Evolutionary conservation across 2,888 invertebrate species (phyloP).

Genomic region (Scelioninae gen. 1): DNA sequence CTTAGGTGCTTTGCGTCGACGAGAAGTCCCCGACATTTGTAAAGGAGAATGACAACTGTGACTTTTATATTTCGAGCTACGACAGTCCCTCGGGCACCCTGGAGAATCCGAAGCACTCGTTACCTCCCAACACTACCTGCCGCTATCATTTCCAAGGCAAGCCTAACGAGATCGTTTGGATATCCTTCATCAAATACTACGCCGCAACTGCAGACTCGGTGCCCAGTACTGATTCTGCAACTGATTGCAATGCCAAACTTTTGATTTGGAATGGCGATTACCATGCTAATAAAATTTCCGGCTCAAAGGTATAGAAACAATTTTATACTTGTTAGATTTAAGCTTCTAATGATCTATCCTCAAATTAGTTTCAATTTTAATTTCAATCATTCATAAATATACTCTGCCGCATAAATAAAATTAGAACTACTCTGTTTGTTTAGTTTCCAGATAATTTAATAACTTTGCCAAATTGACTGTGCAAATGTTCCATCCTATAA

Average conservation of each 20-base stretch:
- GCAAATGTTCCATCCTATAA: not conserved
- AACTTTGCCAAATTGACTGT: too few species aligned
- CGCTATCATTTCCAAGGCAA: constrained; percentile 91
- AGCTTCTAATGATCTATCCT: not conserved
- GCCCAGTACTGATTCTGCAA: constrained; percentile 87
- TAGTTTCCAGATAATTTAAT: too few species aligned
- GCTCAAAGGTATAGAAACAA: constrained; percentile 47
- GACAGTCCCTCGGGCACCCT: constrained; percentile 90
- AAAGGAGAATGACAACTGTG: constrained; percentile 90
- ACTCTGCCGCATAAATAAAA: too few species aligned
- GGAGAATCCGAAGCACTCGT: constrained; percentile 90
- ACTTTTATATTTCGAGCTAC: constrained; percentile 90
- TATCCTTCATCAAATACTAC: constrained; percentile 93
- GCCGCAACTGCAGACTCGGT: constrained; percentile 88
- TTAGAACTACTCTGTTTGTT: too few species aligned
- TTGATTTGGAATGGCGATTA: constrained; percentile 90
- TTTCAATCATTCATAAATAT: too few species aligned
- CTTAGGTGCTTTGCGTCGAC: constrained; percentile 90
- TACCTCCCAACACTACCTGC: constrained; percentile 93
- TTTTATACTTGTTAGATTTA: constrained; percentile 3
- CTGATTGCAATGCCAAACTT: constrained; percentile 90
- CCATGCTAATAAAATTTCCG: constrained; percentile 63
- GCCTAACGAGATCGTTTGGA: constrained; percentile 91
- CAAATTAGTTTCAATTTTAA: too few species aligned
- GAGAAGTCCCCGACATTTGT: constrained; percentile 91